These are phyloP conservation scores for Aphelenchoides avenae DNA, from an alignment of 1,140 invertebrate genomes.

Conservation along the genomic window DNA sequence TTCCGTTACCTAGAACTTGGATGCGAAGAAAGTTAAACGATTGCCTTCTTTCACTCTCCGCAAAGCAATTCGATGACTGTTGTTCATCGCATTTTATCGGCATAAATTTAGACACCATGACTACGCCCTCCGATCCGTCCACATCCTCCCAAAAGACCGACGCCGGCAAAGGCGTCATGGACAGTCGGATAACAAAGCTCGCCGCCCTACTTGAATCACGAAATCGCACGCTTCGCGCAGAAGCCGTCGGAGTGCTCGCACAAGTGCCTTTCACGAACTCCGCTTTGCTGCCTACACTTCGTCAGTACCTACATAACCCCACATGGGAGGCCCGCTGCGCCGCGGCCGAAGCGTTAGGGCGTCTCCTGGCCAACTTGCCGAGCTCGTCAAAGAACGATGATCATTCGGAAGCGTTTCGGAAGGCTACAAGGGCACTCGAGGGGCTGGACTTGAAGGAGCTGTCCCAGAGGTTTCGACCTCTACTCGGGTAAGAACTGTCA, in stretches of 20 bases:
- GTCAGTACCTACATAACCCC: slow-evolving; percentile 5
- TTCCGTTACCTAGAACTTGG: too few species aligned
- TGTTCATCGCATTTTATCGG: too few species aligned
- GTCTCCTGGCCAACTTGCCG: slow-evolving; percentile 10
- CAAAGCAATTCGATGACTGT: too few species aligned
- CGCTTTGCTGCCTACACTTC: background rate
- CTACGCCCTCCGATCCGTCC: too few species aligned
- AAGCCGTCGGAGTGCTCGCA: slow-evolving; percentile 23
- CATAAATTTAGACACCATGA: too few species aligned
- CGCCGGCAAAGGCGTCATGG: too few species aligned
- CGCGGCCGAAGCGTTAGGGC: slow-evolving; percentile 31
- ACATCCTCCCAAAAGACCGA: too few species aligned
- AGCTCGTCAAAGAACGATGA: background rate
- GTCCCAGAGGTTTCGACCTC: slow-evolving; percentile 18
- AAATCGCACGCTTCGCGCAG: slow-evolving; percentile 29
- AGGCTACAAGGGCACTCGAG: background rate
- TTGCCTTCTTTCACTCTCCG: too few species aligned
- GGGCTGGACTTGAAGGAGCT: slow-evolving; percentile 23
- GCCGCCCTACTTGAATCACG: slow-evolving; percentile 28
- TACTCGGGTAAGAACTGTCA: slow-evolving; percentile 42
- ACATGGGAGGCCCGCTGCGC: slow-evolving; percentile 39
- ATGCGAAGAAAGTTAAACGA: too few species aligned
- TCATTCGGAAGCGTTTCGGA: background rate
- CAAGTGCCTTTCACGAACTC: slow-evolving; percentile 19
- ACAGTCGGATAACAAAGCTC: slow-evolving; percentile 6